phyloP scores from a whole-genome alignment of 2,113 vertebrate genomes.

The sheep (Ovis aries) region ARS-UI_Ramb_v3.0 NC_056063.1:12211501-12212000 shows the following conservation, averaged over 20 bases:
- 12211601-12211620: neutral
- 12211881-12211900: neutral
- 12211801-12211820: neutral
- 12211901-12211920: neutral
- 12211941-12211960: neutral
- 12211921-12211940: neutral
- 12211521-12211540: neutral
- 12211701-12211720: neutral
- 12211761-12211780: neutral
- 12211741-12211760: neutral
- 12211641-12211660: neutral
- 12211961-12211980: neutral
- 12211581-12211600: neutral
- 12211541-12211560: neutral
- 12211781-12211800: neutral
- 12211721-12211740: neutral
- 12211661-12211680: neutral
- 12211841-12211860: neutral
- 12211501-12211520: neutral
- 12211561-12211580: neutral
- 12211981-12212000: neutral
- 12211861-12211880: neutral
- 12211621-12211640: neutral
- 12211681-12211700: neutral
- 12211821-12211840: neutral